Percentiles rank a stretch among this genome's conserved stretches.
phyloP scores from a whole-genome alignment of 2,888 invertebrate genomes.

The Neria commutata region DNA sequence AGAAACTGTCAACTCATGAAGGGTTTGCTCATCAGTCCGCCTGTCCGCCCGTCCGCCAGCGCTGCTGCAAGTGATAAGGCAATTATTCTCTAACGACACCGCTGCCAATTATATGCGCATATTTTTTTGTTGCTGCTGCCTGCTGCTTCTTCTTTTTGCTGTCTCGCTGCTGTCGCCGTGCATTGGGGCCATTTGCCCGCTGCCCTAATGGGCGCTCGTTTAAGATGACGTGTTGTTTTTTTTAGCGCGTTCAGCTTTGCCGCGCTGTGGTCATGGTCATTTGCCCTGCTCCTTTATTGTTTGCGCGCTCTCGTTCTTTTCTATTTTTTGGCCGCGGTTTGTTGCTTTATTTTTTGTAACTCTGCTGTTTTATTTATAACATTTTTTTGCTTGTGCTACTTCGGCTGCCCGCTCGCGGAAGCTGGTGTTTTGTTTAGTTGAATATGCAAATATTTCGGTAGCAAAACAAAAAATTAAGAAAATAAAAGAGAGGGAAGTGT shows the following conservation, averaged over 20 bases:
- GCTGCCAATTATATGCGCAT: conserved; percentile 47
- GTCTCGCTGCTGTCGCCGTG: conserved; percentile 14
- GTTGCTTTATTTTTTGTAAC: conserved; percentile 15
- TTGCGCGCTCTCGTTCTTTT: conserved; percentile 23
- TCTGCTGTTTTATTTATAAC: conserved; percentile 8
- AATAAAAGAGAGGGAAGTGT: conserved; percentile 25
- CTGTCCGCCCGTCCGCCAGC: conserved; percentile 41
- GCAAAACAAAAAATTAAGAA: conserved; percentile 16
- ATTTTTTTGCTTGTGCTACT: not conserved
- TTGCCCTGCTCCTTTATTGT: conserved; percentile 26
- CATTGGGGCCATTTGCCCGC: not conserved
- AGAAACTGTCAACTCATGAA: conserved; percentile 47
- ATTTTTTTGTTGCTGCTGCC: conserved; percentile 13
- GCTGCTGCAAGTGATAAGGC: conserved; percentile 56
- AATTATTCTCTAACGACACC: conserved; percentile 45
- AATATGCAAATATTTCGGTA: conserved; percentile 54
- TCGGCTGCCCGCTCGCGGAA: conserved; percentile 34
- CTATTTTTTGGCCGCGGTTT: conserved; percentile 6
- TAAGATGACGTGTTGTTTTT: conserved; percentile 37
- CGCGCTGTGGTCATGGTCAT: conserved; percentile 35
- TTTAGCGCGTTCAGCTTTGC: conserved; percentile 41
- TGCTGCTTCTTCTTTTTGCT: conserved; percentile 21
- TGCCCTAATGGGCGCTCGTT: conserved; percentile 21
- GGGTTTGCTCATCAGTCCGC: conserved; percentile 40
- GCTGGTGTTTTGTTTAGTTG: conserved; percentile 56